Evolutionary conservation across 2,797 vertebrate species (phyloP).

Genomic region (Tapera naevia): DNA sequence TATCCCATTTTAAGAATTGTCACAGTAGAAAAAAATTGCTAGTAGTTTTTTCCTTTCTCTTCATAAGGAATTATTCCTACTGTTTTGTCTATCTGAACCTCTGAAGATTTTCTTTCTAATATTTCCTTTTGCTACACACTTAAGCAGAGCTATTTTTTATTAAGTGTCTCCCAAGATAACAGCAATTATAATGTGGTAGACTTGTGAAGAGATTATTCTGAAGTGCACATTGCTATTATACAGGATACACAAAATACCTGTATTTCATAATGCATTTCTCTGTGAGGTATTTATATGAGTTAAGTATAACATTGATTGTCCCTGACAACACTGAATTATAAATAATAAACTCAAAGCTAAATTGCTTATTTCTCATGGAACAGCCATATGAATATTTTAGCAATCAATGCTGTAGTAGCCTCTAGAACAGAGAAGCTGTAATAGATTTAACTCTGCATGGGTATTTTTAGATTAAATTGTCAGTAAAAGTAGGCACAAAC

Average conservation of each 20-base stretch:
- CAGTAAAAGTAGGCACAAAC: constrained; percentile 17
- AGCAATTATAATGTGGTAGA: constrained; percentile 58
- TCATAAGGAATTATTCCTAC: constrained; percentile 2
- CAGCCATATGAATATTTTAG: constrained; percentile 37
- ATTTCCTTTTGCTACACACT: constrained; percentile 54
- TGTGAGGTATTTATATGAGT: constrained; percentile 37
- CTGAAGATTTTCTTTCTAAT: constrained; percentile 24
- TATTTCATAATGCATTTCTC: constrained; percentile 62
- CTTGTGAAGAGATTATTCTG: constrained; percentile 61
- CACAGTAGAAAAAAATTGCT: not conserved
- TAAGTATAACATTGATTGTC: constrained; percentile 51
- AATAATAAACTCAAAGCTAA: constrained; percentile 60
- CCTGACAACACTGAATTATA: constrained; percentile 63
- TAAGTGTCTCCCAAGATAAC: constrained; percentile 67
- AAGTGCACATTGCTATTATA: constrained; percentile 39
- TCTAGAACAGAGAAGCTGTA: constrained; percentile 21
- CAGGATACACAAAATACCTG: constrained; percentile 44
- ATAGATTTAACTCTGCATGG: not conserved
- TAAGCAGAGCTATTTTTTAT: constrained; percentile 70
- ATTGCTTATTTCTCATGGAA: constrained; percentile 61
- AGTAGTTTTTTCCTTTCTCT: constrained; percentile 19
- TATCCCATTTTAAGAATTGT: not conserved
- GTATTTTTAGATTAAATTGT: constrained; percentile 34
- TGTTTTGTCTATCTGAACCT: constrained; percentile 45
- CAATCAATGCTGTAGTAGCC: constrained; percentile 27